Evolutionary conservation across 1,140 invertebrate species (phyloP).

Genomic region (Neoseiulus cucumeris): DNA sequence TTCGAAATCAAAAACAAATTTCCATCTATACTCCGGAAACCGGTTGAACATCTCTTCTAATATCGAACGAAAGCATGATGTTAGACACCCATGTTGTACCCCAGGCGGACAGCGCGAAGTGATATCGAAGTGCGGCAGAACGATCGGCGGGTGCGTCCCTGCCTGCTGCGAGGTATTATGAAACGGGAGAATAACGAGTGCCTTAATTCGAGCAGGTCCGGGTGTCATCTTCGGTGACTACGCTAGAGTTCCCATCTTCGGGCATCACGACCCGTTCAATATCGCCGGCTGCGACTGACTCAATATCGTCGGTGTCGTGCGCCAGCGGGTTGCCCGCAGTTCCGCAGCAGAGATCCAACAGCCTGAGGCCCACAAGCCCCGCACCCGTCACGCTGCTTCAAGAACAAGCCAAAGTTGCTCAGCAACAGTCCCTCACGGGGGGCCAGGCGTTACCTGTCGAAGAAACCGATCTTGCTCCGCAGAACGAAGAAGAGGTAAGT

Average conservation of each 20-base stretch:
- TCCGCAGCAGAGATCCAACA: slow-evolving; percentile 3
- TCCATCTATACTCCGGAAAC: too few relatives aligned
- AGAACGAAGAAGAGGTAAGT: slow-evolving; percentile 8
- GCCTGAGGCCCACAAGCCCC: slow-evolving; percentile 8
- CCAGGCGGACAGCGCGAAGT: too few relatives aligned
- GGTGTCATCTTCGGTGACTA: slow-evolving; percentile 11
- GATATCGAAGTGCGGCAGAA: too few relatives aligned
- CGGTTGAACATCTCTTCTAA: too few relatives aligned
- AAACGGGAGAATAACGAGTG: too few relatives aligned
- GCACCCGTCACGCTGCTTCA: slow-evolving; percentile 5
- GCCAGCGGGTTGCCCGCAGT: slow-evolving; percentile 9
- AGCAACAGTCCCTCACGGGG: neutral
- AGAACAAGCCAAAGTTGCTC: neutral
- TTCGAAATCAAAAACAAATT: too few relatives aligned
- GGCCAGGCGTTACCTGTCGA: neutral
- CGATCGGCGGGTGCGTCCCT: too few relatives aligned
- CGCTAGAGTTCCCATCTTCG: slow-evolving; percentile 8
- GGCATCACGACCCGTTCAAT: slow-evolving; percentile 5
- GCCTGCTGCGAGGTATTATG: too few relatives aligned
- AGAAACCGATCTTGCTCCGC: neutral
- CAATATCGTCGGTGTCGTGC: neutral
- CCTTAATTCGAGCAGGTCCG: neutral
- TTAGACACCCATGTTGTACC: too few relatives aligned
- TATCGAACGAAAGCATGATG: too few relatives aligned
- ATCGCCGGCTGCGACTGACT: neutral